Evolutionary conservation across 2,113 vertebrate genomes (phyloP).

Genomic region (Rostratula benghalensis): DNA sequence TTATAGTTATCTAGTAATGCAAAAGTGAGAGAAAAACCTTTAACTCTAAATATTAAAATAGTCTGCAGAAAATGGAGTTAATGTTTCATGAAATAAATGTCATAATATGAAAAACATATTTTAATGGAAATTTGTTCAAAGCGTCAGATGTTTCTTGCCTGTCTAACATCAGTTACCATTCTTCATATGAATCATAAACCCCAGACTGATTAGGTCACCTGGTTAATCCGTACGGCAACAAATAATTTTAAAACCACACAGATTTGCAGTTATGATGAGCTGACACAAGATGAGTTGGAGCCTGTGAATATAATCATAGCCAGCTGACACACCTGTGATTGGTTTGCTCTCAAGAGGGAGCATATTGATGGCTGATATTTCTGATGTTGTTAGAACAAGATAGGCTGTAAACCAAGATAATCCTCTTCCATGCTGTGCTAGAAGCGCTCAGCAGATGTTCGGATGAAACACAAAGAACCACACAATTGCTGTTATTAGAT

Average conservation of each 20-base stretch:
- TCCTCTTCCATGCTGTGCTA: background rate
- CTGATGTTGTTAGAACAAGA: background rate
- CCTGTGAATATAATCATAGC: background rate
- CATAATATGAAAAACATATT: background rate
- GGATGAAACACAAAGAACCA: background rate
- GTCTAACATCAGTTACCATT: background rate
- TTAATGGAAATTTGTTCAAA: conserved; percentile 21
- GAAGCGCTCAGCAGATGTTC: background rate
- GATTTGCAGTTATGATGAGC: background rate
- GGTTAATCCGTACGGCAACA: background rate
- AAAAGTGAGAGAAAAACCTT: conserved; percentile 25
- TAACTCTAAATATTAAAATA: conserved; percentile 41
- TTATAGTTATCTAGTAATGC: conserved; percentile 32
- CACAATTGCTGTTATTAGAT: background rate
- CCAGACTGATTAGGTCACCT: background rate
- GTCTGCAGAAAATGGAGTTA: conserved; percentile 34
- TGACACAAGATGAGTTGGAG: background rate
- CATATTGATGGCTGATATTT: background rate
- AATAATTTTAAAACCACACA: background rate
- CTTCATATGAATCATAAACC: background rate
- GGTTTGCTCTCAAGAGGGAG: background rate
- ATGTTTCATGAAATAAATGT: conserved; percentile 51
- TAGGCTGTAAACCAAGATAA: background rate
- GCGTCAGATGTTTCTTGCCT: background rate
- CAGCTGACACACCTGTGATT: background rate